phyloP scores from a whole-genome alignment of 2,113 vertebrate species.

The Hyperopisus bebe region DNA sequence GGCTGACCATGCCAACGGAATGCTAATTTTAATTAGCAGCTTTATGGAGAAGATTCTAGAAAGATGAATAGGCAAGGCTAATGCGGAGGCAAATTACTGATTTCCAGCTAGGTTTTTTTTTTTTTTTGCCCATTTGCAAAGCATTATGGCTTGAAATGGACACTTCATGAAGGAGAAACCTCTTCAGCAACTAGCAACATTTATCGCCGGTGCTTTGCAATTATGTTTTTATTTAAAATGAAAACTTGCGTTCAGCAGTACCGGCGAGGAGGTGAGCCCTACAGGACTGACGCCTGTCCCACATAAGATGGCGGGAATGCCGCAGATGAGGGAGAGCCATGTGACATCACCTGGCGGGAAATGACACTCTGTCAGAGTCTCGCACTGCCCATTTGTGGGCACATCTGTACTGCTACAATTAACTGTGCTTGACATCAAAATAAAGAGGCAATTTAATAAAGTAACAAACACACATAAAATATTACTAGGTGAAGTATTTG shows the following conservation, averaged over 20 bases:
- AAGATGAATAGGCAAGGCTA: conserved; percentile 39
- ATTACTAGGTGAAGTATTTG: background rate
- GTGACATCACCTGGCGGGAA: background rate
- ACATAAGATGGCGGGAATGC: background rate
- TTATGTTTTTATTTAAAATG: conserved; percentile 5
- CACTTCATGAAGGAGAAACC: conserved; percentile 13
- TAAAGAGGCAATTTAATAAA: background rate
- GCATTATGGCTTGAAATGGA: conserved; percentile 39
- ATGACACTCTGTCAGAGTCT: background rate
- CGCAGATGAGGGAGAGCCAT: background rate
- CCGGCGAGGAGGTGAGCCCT: background rate
- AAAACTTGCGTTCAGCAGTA: conserved; percentile 3
- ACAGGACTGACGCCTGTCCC: background rate
- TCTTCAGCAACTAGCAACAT: conserved; percentile 12
- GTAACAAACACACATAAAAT: background rate
- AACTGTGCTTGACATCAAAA: background rate
- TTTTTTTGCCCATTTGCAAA: conserved; percentile 28
- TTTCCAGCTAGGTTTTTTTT: conserved; percentile 24
- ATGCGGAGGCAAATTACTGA: conserved; percentile 26
- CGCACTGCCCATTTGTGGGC: background rate
- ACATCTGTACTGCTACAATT: background rate
- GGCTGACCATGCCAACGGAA: conserved; percentile 37
- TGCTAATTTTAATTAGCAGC: conserved; percentile 38
- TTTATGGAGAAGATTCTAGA: conserved; percentile 29
- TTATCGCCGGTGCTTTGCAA: background rate